Evolutionary conservation across 2,797 vertebrate genomes (phyloP), one percentile per base, ranked within the genome.

Genomic region (Emydoidea blandingii): DNA sequence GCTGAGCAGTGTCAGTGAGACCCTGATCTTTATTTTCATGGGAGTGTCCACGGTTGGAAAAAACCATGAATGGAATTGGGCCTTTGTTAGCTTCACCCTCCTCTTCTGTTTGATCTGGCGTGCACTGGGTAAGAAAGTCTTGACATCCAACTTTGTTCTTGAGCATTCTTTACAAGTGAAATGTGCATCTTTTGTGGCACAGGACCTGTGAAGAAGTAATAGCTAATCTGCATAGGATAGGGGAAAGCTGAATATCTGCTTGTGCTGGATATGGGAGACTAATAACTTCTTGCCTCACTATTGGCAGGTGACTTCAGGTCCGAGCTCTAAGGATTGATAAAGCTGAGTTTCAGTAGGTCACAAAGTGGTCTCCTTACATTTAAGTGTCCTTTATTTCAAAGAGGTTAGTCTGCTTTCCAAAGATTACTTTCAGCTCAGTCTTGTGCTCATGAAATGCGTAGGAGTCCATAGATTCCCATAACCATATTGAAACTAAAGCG

Each of bases 1-100:
- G 99, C 96, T 99, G 7, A 99, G 99, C 98, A 99, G 99, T 83
- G 99, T 99, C 96, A 99, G 99, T 0, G 99, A 99, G 97, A 99
- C 99, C 7, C 98, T 99, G 91, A 99, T 99, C 97, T 99, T 99
- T 98, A 99, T 99, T 97, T 99, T 99, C 98, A 98, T 99, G 98
- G 99, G 99, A 1, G 99, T 99, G 86, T 99, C 99, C 94, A 99
- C 99, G 3, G 98, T 99, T 72, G 99, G 99, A 21, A 99, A 99
- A 41, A 99, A 99, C 10, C 99, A 99, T 0, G 99, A 99, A 96
- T 99, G 99, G 99, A 99, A 99, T 98, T 99, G 99, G 99, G 99
- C 98, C 86, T 99, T 99, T 11, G 99, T 99, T 95, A 98, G 99
- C 95, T 99, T 99, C 98, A 99, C 99, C 0, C 97, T 99, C 93